A percentile compares a stretch with the other conserved stretches of the same genome.
phyloP scores from a whole-genome alignment of 2,113 vertebrate genomes.

The Circaetus gallicus region DNA sequence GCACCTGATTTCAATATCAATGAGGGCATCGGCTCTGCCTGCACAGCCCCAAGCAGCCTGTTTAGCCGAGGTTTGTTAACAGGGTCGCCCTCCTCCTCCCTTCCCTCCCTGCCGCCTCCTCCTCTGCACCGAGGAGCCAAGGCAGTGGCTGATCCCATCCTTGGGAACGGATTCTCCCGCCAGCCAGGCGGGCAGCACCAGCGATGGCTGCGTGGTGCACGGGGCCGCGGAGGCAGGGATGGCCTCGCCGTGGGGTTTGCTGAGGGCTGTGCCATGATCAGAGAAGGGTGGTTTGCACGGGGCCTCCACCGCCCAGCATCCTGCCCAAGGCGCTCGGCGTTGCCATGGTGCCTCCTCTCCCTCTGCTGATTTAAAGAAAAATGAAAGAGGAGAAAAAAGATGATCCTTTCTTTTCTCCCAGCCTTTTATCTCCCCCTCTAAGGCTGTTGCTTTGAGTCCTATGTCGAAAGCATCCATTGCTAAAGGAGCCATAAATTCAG shows the following conservation, averaged over 20 bases:
- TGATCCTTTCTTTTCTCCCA: constrained; percentile 52
- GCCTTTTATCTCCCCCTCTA: constrained; percentile 53
- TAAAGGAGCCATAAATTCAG: constrained; percentile 48
- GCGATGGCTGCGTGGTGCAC: neutral
- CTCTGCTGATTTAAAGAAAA: neutral
- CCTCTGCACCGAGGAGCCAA: neutral
- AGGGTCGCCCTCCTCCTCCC: constrained; percentile 58
- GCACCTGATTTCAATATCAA: constrained; percentile 84
- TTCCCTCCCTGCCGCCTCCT: neutral
- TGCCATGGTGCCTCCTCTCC: constrained; percentile 60
- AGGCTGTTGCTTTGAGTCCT: constrained; percentile 27
- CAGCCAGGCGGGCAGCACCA: neutral
- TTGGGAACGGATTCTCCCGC: neutral
- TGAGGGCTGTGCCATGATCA: fast-evolving
- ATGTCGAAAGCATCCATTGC: neutral
- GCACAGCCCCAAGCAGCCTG: constrained; percentile 13
- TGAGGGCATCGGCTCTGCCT: constrained; percentile 24
- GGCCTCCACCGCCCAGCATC: neutral
- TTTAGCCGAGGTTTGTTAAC: constrained; percentile 75
- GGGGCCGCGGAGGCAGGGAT: neutral
- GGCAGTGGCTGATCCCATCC: neutral
- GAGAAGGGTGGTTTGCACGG: neutral
- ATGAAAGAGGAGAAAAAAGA: neutral
- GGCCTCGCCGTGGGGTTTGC: neutral
- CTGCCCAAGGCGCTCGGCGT: neutral